These are phyloP conservation scores for Drosophila novamexicana DNA, from an alignment of 1,140 invertebrate species.

Conservation along the genomic window DNA sequence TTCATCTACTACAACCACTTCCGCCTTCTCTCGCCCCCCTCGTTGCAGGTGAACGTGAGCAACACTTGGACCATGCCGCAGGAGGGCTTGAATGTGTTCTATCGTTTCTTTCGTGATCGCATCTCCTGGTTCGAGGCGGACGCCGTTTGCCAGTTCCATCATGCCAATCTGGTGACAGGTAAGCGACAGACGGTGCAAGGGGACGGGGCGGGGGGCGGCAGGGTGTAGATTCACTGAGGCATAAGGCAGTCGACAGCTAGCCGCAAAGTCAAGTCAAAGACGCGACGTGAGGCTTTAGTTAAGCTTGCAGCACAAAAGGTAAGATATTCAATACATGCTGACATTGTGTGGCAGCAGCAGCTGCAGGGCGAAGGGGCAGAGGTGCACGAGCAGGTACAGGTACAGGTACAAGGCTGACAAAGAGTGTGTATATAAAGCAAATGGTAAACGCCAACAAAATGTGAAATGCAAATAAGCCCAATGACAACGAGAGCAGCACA, in stretches of 20 bases:
- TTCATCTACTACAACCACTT: not conserved
- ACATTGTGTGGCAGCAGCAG: not conserved
- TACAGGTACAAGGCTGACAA: not conserved
- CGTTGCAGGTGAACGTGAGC: conserved; percentile 89
- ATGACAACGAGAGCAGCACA: conserved; percentile 21
- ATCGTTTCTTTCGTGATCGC: conserved; percentile 91
- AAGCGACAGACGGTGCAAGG: conserved; percentile 44
- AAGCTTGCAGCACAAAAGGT: not conserved
- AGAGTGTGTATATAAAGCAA: conserved; percentile 34
- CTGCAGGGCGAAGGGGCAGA: not conserved
- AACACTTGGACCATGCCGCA: conserved; percentile 91
- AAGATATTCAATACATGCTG: conserved; percentile 14
- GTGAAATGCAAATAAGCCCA: conserved; percentile 74
- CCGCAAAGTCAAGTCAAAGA: conserved; percentile 38
- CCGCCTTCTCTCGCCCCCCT: not conserved
- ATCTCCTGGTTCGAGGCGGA: conserved; percentile 92
- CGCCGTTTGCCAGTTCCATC: conserved; percentile 91
- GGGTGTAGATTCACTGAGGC: not conserved
- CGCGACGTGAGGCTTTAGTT: conserved; percentile 7
- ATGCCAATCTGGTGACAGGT: conserved; percentile 90
- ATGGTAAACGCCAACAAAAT: conserved; percentile 59
- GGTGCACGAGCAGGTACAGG: too few species aligned
- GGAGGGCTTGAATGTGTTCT: conserved; percentile 90
- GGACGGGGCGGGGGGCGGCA: not conserved
- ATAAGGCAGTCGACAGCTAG: not conserved